Evolutionary conservation across 2,888 invertebrate genomes (phyloP).

Genomic region (Cephalotes varians): DNA sequence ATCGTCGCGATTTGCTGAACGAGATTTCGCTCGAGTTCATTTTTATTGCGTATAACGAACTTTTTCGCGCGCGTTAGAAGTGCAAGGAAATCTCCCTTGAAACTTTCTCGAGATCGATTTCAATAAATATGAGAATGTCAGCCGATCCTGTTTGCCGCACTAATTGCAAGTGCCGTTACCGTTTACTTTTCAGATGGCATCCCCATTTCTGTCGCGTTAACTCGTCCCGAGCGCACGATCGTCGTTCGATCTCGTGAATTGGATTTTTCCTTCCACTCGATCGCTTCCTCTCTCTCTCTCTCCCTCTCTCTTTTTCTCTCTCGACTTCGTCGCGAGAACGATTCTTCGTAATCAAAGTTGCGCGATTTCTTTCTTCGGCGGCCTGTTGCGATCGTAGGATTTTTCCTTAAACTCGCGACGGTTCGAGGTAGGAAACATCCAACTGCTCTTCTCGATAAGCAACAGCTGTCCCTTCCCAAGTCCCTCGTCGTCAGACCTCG

Average conservation of each 20-base stretch:
- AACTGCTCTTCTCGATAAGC: constrained; percentile 68
- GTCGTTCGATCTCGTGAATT: constrained; percentile 44
- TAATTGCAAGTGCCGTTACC: constrained; percentile 81
- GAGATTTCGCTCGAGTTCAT: neutral
- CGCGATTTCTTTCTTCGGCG: constrained; percentile 34
- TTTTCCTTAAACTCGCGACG: constrained; percentile 50
- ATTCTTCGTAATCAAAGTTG: neutral
- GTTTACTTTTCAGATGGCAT: constrained; percentile 82
- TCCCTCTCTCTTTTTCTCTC: constrained; percentile 1
- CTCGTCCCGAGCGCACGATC: constrained; percentile 62
- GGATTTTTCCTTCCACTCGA: constrained; percentile 48
- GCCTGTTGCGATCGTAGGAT: constrained; percentile 1
- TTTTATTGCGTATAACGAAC: constrained; percentile 1
- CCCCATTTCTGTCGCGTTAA: constrained; percentile 77
- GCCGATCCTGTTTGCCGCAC: constrained; percentile 63
- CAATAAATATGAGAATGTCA: constrained; percentile 10
- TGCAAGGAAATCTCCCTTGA: constrained; percentile 11
- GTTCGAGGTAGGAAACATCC: constrained; percentile 43
- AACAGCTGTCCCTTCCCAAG: constrained; percentile 66
- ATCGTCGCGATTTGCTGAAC: neutral
- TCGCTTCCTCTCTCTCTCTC: constrained; percentile 5
- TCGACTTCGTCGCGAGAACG: constrained; percentile 9
- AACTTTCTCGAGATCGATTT: constrained; percentile 43
- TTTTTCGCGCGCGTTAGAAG: neutral
- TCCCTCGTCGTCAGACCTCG: constrained; percentile 45